phyloP scores from a whole-genome alignment of 2,113 vertebrate genomes.

The Parus major region DNA sequence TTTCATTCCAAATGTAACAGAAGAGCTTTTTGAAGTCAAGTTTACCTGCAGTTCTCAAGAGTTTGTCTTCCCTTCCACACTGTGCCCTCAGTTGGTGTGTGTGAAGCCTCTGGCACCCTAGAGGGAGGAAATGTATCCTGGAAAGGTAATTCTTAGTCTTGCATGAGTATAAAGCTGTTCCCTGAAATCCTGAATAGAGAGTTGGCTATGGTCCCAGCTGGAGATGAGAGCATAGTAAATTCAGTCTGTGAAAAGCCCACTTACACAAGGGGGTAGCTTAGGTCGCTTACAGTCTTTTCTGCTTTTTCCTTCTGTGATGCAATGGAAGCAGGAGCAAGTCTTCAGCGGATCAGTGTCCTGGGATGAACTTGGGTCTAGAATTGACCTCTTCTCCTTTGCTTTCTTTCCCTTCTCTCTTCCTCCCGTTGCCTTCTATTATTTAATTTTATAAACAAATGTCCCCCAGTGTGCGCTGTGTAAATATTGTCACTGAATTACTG shows the following conservation, averaged over 20 bases:
- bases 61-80: neutral
- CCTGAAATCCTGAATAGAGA: neutral
- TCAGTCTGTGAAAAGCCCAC: neutral
- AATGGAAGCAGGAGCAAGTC: neutral
- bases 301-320: neutral
- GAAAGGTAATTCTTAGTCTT: conserved; percentile 12
- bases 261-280: neutral
- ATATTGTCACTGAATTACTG: conserved; percentile 82
- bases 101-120: neutral
- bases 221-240: conserved; percentile 14
- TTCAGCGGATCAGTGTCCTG: neutral
- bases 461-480: conserved; percentile 67
- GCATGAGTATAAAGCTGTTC: neutral
- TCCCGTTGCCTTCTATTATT: conserved; percentile 60
- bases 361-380: neutral
- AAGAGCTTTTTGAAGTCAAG: neutral
- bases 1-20: neutral
- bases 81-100: neutral
- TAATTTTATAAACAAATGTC: conserved; percentile 72
- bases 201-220: neutral
- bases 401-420: conserved; percentile 39
- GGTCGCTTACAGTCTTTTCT: neutral
- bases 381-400: conserved; percentile 1
- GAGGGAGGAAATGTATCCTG: neutral
- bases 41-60: neutral